These are phyloP conservation scores for Latrodectus elegans DNA, from an alignment of 2,888 invertebrate genomes.

Conservation along the genomic window DNA sequence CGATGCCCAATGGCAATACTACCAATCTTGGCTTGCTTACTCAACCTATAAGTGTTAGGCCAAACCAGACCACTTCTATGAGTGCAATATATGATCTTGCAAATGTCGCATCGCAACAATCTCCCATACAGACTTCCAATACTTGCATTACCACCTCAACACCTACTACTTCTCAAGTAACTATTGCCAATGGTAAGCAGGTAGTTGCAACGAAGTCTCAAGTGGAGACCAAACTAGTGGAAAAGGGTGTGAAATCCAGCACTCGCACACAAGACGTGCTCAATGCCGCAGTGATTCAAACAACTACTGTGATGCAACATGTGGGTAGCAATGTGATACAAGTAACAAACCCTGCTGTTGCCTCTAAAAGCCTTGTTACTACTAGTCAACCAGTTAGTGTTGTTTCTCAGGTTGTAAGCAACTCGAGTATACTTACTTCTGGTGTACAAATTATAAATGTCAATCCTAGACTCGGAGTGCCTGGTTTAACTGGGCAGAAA, in stretches of 20 bases:
- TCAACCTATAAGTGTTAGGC: constrained; percentile 19
- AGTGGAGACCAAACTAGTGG: constrained; percentile 36
- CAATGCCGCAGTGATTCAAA: constrained; percentile 35
- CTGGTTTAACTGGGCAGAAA: constrained; percentile 79
- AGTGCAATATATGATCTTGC: constrained; percentile 73
- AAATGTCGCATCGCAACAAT: constrained; percentile 73
- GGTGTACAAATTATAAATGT: constrained; percentile 67
- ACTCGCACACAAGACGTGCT: constrained; percentile 11
- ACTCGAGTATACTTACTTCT: constrained; percentile 59
- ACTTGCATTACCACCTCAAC: constrained; percentile 42
- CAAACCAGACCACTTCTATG: constrained; percentile 56
- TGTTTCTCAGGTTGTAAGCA: constrained; percentile 64
- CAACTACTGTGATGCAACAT: constrained; percentile 23
- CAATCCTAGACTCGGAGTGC: constrained; percentile 73
- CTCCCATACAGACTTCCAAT: constrained; percentile 72
- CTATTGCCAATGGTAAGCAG: constrained; percentile 58
- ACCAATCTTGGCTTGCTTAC: constrained; percentile 24
- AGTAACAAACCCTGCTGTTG: constrained; percentile 32
- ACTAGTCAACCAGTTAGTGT: constrained; percentile 64
- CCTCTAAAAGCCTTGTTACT: constrained; percentile 40
- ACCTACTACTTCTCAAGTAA: constrained; percentile 42
- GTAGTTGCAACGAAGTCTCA: constrained; percentile 12
- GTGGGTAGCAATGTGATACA: constrained; percentile 45
- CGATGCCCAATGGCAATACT: constrained; percentile 57
- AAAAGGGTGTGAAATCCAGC: constrained; percentile 32